These are phyloP conservation scores for Limnephilus auricula DNA, from an alignment of 2,888 invertebrate genomes.

Conservation along the genomic window DNA sequence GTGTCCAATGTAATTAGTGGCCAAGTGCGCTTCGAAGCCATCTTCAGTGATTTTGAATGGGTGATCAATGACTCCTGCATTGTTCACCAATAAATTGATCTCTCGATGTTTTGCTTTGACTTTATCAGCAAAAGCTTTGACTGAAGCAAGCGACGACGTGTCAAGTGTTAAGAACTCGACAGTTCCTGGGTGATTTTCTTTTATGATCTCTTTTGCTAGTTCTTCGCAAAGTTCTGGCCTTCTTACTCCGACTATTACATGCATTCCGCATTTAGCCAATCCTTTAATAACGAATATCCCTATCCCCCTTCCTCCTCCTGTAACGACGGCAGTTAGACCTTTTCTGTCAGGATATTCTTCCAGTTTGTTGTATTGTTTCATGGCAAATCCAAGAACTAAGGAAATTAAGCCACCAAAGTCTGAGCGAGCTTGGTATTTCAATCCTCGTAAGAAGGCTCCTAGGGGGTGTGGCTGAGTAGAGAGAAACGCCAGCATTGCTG, in stretches of 20 bases:
- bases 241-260: slow-evolving; percentile 86
- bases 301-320: slow-evolving; percentile 92
- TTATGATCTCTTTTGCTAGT: slow-evolving; percentile 74
- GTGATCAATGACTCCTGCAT: slow-evolving; percentile 94
- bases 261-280: slow-evolving; percentile 86
- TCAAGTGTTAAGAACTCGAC: slow-evolving; percentile 85
- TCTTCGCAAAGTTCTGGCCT: slow-evolving; percentile 78
- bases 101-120: slow-evolving; percentile 81
- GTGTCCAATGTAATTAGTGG: slow-evolving; percentile 92
- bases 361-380: slow-evolving; percentile 76
- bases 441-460: slow-evolving; percentile 4
- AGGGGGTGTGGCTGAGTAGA: background rate
- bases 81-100: slow-evolving; percentile 88
- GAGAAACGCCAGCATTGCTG: background rate
- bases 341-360: slow-evolving; percentile 81
- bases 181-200: slow-evolving; percentile 77
- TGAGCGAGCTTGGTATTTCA: background rate
- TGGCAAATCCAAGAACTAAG: slow-evolving; percentile 60
- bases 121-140: slow-evolving; percentile 84
- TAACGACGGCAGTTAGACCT: slow-evolving; percentile 87
- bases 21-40: slow-evolving; percentile 91
- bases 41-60: slow-evolving; percentile 87
- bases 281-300: slow-evolving; percentile 87
- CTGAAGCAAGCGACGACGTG: slow-evolving; percentile 86
- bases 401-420: slow-evolving; percentile 2